Conservation (phyloP, 1,140 invertebrate genomes). For the Diuraphis noxia region DNA sequence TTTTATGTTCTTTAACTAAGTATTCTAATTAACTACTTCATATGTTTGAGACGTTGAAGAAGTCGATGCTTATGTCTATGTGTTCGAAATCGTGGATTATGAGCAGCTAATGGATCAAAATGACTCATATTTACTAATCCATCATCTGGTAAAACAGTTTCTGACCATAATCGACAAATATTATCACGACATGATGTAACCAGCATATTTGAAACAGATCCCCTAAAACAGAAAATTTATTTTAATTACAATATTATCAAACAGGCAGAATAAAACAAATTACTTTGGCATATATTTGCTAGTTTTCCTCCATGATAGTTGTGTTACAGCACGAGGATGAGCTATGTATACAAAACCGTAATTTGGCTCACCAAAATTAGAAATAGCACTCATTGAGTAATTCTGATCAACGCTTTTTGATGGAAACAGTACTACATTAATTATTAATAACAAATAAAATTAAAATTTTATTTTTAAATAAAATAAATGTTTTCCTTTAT, state of each 20-base stretch:
- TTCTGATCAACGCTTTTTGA: conserved; percentile 65
- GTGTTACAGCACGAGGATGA: conserved; percentile 93
- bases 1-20: not conserved
- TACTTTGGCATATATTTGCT: conserved; percentile 99
- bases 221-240: conserved; percentile 65
- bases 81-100: conserved; percentile 83
- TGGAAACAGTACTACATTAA: conserved; percentile 67
- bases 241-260: not conserved
- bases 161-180: conserved; percentile 97
- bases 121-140: conserved; percentile 86
- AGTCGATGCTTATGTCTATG: conserved; percentile 94
- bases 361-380: conserved; percentile 68
- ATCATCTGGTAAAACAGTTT: conserved; percentile 95
- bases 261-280: conserved; percentile 58
- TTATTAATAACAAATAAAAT: conserved; percentile 37
- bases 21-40: conserved; percentile 71
- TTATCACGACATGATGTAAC: conserved; percentile 98
- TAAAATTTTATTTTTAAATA: not conserved
- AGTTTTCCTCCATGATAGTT: conserved; percentile 95
- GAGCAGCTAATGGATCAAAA: conserved; percentile 74
- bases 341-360: conserved; percentile 95
- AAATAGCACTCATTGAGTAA: conserved; percentile 60
- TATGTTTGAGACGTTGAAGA: conserved; percentile 93
- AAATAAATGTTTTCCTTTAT: no score
- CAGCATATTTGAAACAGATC: conserved; percentile 95